Evolutionary conservation across 2,113 vertebrate species (phyloP).

Genomic region (Copsychus sechellarum): DNA sequence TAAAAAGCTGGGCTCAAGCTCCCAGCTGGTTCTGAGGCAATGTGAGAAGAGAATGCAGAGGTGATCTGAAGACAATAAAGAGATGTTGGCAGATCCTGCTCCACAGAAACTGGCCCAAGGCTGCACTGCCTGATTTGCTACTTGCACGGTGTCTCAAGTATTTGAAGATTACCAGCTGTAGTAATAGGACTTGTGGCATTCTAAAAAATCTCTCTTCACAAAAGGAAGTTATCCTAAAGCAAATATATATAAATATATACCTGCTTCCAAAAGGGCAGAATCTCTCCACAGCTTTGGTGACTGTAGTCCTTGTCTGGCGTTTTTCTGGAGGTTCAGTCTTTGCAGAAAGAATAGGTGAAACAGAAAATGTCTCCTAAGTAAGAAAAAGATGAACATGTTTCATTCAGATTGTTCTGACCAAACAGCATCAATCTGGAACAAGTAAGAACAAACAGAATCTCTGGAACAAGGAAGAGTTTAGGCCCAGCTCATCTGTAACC

Average conservation of each 20-base stretch:
- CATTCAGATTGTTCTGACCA: not conserved
- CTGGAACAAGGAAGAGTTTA: not conserved
- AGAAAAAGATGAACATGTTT: not conserved
- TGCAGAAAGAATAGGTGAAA: not conserved
- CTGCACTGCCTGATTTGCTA: not conserved
- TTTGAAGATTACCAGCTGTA: not conserved
- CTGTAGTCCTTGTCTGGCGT: conserved; percentile 58
- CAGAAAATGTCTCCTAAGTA: conserved; percentile 30
- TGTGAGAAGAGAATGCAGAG: not conserved
- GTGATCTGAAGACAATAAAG: not conserved
- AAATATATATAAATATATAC: conserved; percentile 61
- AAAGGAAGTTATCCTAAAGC: not conserved
- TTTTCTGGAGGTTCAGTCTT: not conserved
- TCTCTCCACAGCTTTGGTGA: conserved; percentile 77
- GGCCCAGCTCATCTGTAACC: not conserved
- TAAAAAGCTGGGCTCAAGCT: not conserved
- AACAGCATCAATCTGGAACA: not conserved
- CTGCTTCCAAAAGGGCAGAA: conserved; percentile 82
- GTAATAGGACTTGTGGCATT: not conserved
- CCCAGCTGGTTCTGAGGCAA: not conserved
- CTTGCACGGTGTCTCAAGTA: not conserved
- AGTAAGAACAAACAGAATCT: not conserved
- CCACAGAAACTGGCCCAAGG: not conserved
- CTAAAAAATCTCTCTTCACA: not conserved
- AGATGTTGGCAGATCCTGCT: not conserved